phyloP scores from a whole-genome alignment of 2,888 invertebrate species.

The Tenthredo distinguenda region DNA sequence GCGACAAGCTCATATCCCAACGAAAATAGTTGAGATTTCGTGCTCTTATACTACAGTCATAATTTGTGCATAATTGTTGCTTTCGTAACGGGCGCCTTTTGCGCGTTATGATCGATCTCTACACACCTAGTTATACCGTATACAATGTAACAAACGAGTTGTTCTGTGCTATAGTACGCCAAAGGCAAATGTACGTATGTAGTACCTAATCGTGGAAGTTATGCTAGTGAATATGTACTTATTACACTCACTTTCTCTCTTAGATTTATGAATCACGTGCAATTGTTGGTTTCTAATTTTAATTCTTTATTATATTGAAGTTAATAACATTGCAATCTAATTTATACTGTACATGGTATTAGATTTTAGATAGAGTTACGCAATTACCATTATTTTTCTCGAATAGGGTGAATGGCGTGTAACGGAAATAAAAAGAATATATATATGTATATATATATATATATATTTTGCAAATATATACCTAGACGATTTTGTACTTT shows the following conservation, averaged over 20 bases:
- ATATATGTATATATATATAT: too few relatives aligned
- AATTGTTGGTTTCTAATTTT: neutral
- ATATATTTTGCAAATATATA: neutral
- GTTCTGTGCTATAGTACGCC: neutral
- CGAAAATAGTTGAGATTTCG: neutral
- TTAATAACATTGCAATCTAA: neutral
- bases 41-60: neutral
- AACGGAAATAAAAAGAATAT: neutral
- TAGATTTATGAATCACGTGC: slow-evolving; percentile 2
- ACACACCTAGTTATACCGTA: neutral
- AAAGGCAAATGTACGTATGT: neutral
- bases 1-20: neutral
- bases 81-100: slow-evolving; percentile 25
- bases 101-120: slow-evolving; percentile 32
- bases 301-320: neutral
- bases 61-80: slow-evolving; percentile 18
- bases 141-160: neutral
- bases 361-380: neutral
- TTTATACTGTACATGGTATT: neutral
- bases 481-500: neutral
- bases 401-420: neutral
- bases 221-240: neutral
- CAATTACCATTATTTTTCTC: slow-evolving; percentile 4
- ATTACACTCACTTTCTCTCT: neutral
- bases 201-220: neutral